Evolutionary conservation across 64 coral and sea anemone genomes (phyloP).

Genomic region (Stichodactyla mertensii): DNA sequence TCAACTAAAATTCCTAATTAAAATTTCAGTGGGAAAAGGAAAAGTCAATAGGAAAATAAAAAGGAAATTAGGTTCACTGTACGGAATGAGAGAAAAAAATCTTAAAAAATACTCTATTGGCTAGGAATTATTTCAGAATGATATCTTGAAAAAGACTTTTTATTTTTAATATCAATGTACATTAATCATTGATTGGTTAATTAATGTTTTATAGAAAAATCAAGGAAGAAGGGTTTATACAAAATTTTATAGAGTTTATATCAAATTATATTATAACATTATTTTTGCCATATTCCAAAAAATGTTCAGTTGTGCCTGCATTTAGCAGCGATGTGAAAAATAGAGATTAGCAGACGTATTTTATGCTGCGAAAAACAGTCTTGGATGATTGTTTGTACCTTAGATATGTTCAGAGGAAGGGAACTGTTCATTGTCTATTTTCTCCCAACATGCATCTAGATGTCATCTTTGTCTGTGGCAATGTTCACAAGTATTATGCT

Average conservation of each 20-base stretch:
- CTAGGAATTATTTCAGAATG: not conserved
- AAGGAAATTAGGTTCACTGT: not conserved
- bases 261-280: not conserved
- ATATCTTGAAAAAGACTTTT: not conserved
- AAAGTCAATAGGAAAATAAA: not conserved
- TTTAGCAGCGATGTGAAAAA: too few species aligned
- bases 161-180: not conserved
- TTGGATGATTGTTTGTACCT: not conserved
- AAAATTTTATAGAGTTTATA: slow-evolving; percentile 14
- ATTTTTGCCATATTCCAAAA: not conserved
- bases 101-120: not conserved
- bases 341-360: too few species aligned
- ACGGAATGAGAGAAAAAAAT: not conserved
- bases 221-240: not conserved
- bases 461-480: not conserved
- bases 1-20: too few species aligned
- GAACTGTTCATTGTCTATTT: not conserved
- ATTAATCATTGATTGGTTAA: not conserved
- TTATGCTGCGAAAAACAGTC: too few species aligned
- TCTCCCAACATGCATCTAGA: not conserved
- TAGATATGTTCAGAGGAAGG: too few species aligned
- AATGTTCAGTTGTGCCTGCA: too few species aligned
- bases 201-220: not conserved
- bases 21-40: not conserved
- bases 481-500: not conserved